Evolutionary conservation across 2,797 vertebrate species (phyloP).

Genomic region (Poecilia picta): DNA sequence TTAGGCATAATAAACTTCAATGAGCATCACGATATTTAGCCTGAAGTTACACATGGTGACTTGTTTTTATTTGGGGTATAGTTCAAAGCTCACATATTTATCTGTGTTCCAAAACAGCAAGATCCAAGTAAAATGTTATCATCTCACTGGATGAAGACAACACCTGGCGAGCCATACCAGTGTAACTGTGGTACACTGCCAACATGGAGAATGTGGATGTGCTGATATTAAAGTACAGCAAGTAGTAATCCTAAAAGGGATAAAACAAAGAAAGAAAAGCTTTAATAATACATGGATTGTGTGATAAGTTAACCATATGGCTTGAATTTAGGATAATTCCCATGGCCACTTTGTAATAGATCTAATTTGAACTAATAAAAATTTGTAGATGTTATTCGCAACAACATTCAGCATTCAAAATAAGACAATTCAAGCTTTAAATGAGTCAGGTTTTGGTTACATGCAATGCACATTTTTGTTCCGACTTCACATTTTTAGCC

Average conservation of each 20-base stretch:
- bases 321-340: neutral
- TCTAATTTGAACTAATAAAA: neutral
- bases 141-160: neutral
- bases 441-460: neutral
- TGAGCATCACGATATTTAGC: neutral
- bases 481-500: neutral
- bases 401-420: neutral
- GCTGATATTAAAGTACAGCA: neutral
- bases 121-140: neutral
- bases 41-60: neutral
- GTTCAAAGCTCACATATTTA: neutral
- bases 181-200: neutral
- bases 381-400: neutral
- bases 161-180: neutral
- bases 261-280: neutral
- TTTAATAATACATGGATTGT: neutral
- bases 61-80: neutral
- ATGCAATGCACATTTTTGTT: neutral
- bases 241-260: neutral
- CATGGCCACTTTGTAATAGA: neutral
- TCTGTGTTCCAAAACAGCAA: neutral
- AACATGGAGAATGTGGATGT: neutral
- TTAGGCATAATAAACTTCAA: neutral
- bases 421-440: neutral
- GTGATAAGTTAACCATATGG: neutral